Percentiles rank a stretch among this genome's conserved stretches.
phyloP scores from a whole-genome alignment of 2,888 invertebrate species.

The Caenorhabditis imperialis region DNA sequence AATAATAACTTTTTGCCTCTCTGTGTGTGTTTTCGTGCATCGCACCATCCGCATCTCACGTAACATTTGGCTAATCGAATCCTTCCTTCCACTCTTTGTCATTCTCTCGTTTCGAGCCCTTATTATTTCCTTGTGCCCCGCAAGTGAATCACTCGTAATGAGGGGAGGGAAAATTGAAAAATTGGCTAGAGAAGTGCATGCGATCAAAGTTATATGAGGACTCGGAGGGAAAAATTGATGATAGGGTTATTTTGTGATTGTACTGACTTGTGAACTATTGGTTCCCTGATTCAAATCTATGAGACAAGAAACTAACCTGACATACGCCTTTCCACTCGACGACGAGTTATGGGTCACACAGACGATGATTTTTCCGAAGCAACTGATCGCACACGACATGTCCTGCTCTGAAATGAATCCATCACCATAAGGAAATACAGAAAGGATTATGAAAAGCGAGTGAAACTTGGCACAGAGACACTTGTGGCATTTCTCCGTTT shows the following conservation, averaged over 20 bases:
- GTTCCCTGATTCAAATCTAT: not conserved
- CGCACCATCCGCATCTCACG: conserved; percentile 1
- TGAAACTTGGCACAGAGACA: conserved; percentile 10
- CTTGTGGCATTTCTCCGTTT: conserved; percentile 9
- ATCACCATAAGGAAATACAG: not conserved
- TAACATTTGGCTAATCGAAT: conserved; percentile 4
- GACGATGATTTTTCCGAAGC: conserved; percentile 41
- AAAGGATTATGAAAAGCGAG: not conserved
- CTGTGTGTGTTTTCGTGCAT: too few relatives aligned
- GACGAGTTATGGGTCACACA: conserved; percentile 36
- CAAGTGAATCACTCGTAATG: too few relatives aligned
- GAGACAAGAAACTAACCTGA: conserved; percentile 29
- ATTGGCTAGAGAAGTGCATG: not conserved
- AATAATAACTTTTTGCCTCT: too few relatives aligned
- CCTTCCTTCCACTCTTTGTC: too few relatives aligned
- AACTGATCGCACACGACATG: conserved; percentile 45
- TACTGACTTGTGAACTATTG: too few relatives aligned
- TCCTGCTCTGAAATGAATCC: conserved; percentile 21
- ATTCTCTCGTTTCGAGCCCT: not conserved
- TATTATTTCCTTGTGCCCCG: conserved; percentile 25
- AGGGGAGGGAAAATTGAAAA: not conserved
- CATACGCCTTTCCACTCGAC: conserved; percentile 35
- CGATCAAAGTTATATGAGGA: not conserved
- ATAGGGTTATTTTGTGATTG: conserved; percentile 7
- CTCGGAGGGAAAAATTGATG: not conserved